Conservation (phyloP, 2,888 invertebrate genomes). For the Brachyptera risi region DNA sequence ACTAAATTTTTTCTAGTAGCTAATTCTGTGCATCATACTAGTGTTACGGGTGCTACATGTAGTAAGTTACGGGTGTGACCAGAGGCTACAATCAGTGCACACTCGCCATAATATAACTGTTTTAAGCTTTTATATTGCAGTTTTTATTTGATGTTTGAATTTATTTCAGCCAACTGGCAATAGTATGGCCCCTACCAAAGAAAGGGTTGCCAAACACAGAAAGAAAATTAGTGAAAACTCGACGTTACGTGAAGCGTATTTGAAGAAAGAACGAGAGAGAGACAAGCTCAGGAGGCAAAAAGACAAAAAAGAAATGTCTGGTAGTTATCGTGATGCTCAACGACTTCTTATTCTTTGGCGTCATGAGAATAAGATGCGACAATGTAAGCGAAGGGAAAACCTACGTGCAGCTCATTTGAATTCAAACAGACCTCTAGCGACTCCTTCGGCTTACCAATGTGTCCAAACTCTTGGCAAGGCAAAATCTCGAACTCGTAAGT, state of each 20-base stretch:
- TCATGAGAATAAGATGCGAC: not conserved
- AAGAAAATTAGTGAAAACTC: not conserved
- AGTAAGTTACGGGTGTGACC: no score
- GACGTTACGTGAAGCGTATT: not conserved
- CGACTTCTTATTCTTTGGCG: not conserved
- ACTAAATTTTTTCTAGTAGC: no score
- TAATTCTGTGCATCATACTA: no score
- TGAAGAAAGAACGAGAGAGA: not conserved
- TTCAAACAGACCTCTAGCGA: not conserved
- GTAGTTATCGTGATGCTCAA: not conserved
- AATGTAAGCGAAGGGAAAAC: not conserved
- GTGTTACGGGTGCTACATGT: no score
- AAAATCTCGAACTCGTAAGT: no score
- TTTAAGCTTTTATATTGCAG: no score
- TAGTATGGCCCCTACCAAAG: not conserved
- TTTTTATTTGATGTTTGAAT: no score
- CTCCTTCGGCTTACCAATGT: not conserved
- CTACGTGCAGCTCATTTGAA: not conserved
- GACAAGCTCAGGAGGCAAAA: not conserved
- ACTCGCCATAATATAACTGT: no score
- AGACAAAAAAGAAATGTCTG: not conserved
- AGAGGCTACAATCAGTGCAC: no score
- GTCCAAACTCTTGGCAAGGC: not conserved
- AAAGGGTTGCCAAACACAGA: not conserved
- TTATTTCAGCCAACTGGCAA: not conserved